phyloP scores from a whole-genome alignment of 2,113 vertebrate species.

The Pipa parva region DNA sequence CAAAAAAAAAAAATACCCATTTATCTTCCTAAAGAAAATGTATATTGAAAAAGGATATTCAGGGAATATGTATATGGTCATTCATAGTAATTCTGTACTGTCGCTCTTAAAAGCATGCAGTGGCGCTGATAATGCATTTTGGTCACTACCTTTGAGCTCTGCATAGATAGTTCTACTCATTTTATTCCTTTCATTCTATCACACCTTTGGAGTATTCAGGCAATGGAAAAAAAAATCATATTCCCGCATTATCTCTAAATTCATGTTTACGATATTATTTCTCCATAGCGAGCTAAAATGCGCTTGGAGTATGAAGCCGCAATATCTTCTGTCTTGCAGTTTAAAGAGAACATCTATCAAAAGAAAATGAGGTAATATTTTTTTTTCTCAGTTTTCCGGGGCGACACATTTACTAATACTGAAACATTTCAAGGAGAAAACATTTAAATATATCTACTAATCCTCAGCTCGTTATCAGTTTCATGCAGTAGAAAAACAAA shows the following conservation, averaged over 20 bases:
- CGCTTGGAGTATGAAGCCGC: no score
- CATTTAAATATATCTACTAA: no score
- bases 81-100: not conserved
- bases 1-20: not conserved
- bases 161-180: not conserved
- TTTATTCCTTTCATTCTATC: not conserved
- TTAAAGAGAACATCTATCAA: no score
- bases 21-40: not conserved
- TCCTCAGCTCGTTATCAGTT: no score
- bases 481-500: no score
- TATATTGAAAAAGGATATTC: not conserved
- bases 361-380: no score
- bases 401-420: no score
- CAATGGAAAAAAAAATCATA: not conserved
- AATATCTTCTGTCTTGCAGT: no score
- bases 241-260: not conserved
- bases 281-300: not conserved
- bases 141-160: not conserved
- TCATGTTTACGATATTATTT: constrained; percentile 3
- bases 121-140: not conserved
- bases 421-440: no score
- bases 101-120: not conserved
- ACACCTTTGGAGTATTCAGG: constrained; percentile 2
- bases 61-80: not conserved
- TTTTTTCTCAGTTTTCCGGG: no score